Conservation (phyloP, 2,888 invertebrate species). For the Heliconius erato region DNA sequence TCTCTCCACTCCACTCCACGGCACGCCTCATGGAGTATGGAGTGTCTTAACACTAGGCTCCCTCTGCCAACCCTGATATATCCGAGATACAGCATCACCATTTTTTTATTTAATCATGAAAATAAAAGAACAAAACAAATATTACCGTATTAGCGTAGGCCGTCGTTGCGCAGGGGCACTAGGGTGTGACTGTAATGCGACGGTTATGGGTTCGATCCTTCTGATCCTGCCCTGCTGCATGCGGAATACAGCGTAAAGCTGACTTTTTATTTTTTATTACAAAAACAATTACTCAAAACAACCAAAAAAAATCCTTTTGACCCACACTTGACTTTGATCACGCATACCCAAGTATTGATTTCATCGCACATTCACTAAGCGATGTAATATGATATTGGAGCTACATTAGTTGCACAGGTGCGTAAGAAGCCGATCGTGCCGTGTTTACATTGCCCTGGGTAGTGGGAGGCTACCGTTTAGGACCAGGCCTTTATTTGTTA, state of each 20-base stretch:
- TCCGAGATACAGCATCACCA: too few relatives aligned
- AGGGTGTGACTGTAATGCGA: too few relatives aligned
- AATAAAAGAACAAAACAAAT: too few relatives aligned
- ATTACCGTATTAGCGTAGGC: too few relatives aligned
- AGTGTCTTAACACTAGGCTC: too few relatives aligned
- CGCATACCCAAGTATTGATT: slow-evolving; percentile 19
- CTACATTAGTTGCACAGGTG: slow-evolving; percentile 32
- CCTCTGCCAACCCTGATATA: too few relatives aligned
- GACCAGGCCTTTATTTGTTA: slow-evolving; percentile 24
- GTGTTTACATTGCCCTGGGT: slow-evolving; percentile 28
- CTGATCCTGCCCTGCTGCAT: not conserved
- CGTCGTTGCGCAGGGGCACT: too few relatives aligned
- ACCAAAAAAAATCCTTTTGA: too few relatives aligned
- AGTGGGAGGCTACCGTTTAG: slow-evolving; percentile 37
- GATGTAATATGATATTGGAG: slow-evolving; percentile 19
- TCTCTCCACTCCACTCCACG: too few relatives aligned
- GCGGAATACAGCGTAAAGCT: not conserved
- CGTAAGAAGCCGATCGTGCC: slow-evolving; percentile 21
- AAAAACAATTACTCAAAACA: too few relatives aligned
- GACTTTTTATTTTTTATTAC: not conserved
- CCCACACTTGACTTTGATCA: slow-evolving; percentile 2
- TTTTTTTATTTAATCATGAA: too few relatives aligned
- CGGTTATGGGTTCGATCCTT: not conserved
- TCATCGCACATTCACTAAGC: slow-evolving; percentile 5
- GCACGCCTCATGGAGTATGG: too few relatives aligned